These are phyloP conservation scores for Pectinophora gossypiella DNA, from an alignment of 1,140 invertebrate species.

Conservation along the genomic window DNA sequence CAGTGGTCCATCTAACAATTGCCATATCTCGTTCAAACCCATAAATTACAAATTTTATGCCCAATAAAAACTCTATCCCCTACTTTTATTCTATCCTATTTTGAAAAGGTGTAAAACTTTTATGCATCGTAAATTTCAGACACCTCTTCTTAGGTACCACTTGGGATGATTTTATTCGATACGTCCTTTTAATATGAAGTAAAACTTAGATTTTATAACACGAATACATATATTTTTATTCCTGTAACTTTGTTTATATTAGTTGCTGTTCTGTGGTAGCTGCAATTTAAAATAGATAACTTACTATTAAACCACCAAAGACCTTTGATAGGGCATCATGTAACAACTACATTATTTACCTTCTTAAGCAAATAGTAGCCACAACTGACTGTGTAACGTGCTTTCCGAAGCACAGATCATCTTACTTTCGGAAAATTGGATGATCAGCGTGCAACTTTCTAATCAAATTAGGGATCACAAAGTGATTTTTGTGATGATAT, in stretches of 20 bases:
- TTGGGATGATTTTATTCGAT: slow-evolving; percentile 11
- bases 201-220: slow-evolving; percentile 1
- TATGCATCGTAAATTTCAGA: slow-evolving; percentile 14
- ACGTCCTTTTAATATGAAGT: not conserved
- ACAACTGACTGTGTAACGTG: too few relatives aligned
- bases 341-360: not conserved
- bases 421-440: too few relatives aligned
- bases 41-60: slow-evolving; percentile 5
- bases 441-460: too few relatives aligned
- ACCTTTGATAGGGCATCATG: not conserved
- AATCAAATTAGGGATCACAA: too few relatives aligned
- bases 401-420: too few relatives aligned
- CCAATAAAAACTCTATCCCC: slow-evolving; percentile 1
- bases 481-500: too few relatives aligned
- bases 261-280: too few relatives aligned
- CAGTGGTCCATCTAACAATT: not conserved
- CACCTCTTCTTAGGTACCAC: slow-evolving; percentile 5
- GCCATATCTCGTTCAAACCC: not conserved
- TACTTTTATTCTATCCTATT: slow-evolving; percentile 1
- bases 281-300: too few relatives aligned
- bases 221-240: not conserved
- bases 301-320: not conserved
- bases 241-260: not conserved
- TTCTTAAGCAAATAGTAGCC: too few relatives aligned
- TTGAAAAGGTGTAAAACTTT: slow-evolving; percentile 16